Base-by-base conservation (phyloP, 1,140 invertebrate genomes). In the Heliconius himera region DNA sequence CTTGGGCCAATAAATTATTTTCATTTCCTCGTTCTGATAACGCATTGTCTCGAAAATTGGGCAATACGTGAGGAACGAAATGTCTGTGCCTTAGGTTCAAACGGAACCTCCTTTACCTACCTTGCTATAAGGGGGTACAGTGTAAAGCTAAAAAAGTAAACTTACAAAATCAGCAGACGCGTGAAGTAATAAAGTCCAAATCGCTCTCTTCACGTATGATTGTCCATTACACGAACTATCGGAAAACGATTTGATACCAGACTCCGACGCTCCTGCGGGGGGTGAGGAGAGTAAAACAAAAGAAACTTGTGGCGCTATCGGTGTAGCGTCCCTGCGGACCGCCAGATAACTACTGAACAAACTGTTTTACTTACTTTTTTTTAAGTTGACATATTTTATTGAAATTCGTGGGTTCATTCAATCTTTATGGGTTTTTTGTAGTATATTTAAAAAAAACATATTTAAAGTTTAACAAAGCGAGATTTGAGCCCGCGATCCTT, bases 151-250 rank as follows among this genome's bases (percentile, higher is more conserved):
- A 36, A 36, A 26, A 36, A 36, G 18, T 54, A 18, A 54, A 54
- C 51, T 22, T 60, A 41, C 46, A 82, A 82, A 82, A 84, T 86
- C 82, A 85, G 83, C 81, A 81, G 81, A 83, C 38, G 71, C 78
- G 71, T 60, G 80, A 56, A 56, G 54, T 20, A 56, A 56, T 56
- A n/a, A 56, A 56, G 54, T 9, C 54, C n/a, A 56, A 81, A 83
- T 77, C 78, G 82, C 84, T 79, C 82, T 77, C 78, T 56, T 56
- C 78, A 84, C 88, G 82, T 89, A 89, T 90, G 89, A 91, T 91
- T 91, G 87, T 91, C 90, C 86, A 89, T 90, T 89, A 89, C 85
- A 87, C 84, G 87, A 83, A 86, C 83, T 93, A 93, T 93, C 83
- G 91, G 91, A 91, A 93, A 93, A 93, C 91, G 87, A 93, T 93